Base-by-base conservation (phyloP, 1,140 invertebrate species). In the Drosophila orena region DNA sequence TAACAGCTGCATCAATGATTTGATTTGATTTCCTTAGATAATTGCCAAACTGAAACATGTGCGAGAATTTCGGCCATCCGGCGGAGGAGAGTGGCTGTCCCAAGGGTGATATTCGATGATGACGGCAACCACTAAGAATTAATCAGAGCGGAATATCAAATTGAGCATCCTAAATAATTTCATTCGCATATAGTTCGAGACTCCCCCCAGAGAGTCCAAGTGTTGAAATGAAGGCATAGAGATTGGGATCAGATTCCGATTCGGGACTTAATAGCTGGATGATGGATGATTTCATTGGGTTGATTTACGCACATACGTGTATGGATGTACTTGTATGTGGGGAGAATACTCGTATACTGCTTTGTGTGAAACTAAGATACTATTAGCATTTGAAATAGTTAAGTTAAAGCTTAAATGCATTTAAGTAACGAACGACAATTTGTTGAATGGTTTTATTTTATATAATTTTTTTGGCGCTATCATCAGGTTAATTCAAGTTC, bases 21-120 rank as follows among this genome's bases (percentile, higher is more conserved):
- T 80, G 38, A 84, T 84, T 84, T 89, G 70, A 77, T 77, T 77
- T 69, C 73, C 54, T 77, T 76, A 76, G 72, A 76, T 76, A 76
- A 76, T 76, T 76, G 73, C 73, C 60, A 57, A 76, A 54, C 61
- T 72, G 81, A 62, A 75, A 62, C 81, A 84, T 85, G 81, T 78
- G 78, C 74, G 59, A 55, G 52, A 81, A 86, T 86, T 69, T 64
- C 30, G 27, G 30, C 4, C 70, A 53, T 34, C 40, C 54, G 20
- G 24, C 54, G 20, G 24, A 50, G 11, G 12, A 38, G 35, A 38
- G 37, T 52, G 43, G n/a, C 11, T 6, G 44, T 71, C 72, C 42
- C 66, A 46, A 68, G 61, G 66, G 57, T 77, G 44, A 77, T 64
- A 72, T 81, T 58, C 54, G 53, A 58, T 59, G 43, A 62, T 70